Percentiles rank a stretch among this genome's conserved stretches.
phyloP scores from a whole-genome alignment of 2,113 vertebrate genomes.

The Prunella fulvescens region DNA sequence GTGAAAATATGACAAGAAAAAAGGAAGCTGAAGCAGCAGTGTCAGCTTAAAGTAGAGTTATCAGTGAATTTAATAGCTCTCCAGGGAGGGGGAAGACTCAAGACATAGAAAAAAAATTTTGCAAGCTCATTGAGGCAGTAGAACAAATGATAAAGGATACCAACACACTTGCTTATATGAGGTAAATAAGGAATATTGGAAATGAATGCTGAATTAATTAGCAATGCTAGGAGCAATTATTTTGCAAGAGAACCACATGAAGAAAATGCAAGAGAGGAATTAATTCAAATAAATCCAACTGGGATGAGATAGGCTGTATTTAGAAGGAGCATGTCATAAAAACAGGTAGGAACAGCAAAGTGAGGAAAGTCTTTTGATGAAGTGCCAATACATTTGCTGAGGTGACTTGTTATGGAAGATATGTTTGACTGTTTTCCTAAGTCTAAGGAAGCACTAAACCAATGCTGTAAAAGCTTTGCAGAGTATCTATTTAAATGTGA shows the following conservation, averaged over 20 bases:
- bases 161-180: not conserved
- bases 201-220: constrained; percentile 35
- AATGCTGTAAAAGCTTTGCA: not conserved
- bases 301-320: not conserved
- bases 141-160: not conserved
- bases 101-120: not conserved
- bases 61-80: not conserved
- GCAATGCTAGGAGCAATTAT: not conserved
- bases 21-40: not conserved
- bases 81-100: not conserved
- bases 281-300: not conserved
- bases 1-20: not conserved
- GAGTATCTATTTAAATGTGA: not conserved
- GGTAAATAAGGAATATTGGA: constrained; percentile 8
- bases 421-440: constrained; percentile 29
- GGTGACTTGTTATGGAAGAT: constrained; percentile 10
- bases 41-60: not conserved
- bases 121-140: not conserved
- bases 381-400: not conserved
- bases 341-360: not conserved
- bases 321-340: not conserved
- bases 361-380: not conserved
- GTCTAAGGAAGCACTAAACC: constrained; percentile 5
- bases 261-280: not conserved
- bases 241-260: not conserved